These are phyloP conservation scores for Drosophila arawakana DNA, from an alignment of 1,140 invertebrate species.

Conservation along the genomic window DNA sequence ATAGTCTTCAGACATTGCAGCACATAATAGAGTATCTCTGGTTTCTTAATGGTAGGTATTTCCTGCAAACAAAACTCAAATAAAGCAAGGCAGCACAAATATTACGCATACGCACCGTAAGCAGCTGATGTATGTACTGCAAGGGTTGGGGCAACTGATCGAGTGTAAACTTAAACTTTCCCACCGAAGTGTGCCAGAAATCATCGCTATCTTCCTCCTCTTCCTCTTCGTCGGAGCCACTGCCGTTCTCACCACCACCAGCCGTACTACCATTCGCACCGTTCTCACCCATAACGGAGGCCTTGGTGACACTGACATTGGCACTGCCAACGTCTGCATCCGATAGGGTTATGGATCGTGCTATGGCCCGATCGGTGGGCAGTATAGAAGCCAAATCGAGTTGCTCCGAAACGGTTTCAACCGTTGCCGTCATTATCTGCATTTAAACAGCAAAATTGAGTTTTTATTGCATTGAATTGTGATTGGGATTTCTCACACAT, in stretches of 20 bases:
- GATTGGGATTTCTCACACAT: background rate
- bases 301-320: conserved; percentile 80
- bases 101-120: conserved; percentile 88
- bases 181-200: conserved; percentile 96
- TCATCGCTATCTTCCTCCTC: conserved; percentile 91
- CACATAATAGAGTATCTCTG: conserved; percentile 97
- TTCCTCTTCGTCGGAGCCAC: conserved; percentile 87
- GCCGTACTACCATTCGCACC: conserved; percentile 71
- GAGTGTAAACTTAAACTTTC: conserved; percentile 95
- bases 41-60: conserved; percentile 92
- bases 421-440: conserved; percentile 96
- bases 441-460: conserved; percentile 52
- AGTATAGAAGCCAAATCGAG: conserved; percentile 92
- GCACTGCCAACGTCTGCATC: conserved; percentile 91
- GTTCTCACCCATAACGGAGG: conserved; percentile 85
- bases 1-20: conserved; percentile 96
- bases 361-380: conserved; percentile 92
- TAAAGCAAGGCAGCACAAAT: background rate
- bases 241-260: conserved; percentile 86
- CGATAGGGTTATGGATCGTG: conserved; percentile 94
- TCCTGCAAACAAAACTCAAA: conserved; percentile 85
- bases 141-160: conserved; percentile 96
- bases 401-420: conserved; percentile 96
- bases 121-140: conserved; percentile 95
- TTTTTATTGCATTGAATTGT: conserved; percentile 14